A percentile compares a stretch with the other conserved stretches of the same genome.
These are phyloP conservation scores for Megaceryle maxima DNA, from an alignment of 2,113 vertebrate species.

Conservation along the genomic window DNA sequence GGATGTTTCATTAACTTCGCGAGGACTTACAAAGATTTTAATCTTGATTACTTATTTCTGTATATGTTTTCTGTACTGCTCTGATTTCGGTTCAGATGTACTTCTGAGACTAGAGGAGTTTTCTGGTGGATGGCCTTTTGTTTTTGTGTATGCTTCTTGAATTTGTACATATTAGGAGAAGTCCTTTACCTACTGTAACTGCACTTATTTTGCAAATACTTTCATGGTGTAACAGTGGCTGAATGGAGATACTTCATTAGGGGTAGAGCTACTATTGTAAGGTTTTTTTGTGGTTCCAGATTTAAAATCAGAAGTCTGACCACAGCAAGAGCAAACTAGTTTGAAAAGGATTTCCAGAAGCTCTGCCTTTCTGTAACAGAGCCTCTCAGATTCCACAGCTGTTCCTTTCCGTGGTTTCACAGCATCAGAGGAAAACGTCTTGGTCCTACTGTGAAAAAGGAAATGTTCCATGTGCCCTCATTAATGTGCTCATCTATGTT, in stretches of 20 bases:
- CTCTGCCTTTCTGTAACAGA: background rate
- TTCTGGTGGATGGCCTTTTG: background rate
- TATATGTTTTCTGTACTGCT: background rate
- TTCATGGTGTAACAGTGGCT: background rate
- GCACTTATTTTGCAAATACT: background rate
- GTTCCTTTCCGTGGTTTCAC: background rate
- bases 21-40: background rate
- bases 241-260: background rate
- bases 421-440: background rate
- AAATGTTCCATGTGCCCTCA: background rate
- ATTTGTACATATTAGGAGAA: background rate
- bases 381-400: background rate
- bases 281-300: background rate
- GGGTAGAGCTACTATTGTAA: background rate
- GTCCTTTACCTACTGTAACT: background rate
- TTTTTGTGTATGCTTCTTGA: accelerated
- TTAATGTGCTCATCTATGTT: background rate
- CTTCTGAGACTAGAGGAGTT: background rate
- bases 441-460: background rate
- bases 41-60: background rate
- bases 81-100: background rate
- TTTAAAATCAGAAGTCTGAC: background rate
- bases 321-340: background rate
- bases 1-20: background rate
- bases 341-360: background rate